These are phyloP conservation scores for Oxygymnocypris stewartii DNA, from an alignment of 2,113 vertebrate genomes.

Conservation along the genomic window DNA sequence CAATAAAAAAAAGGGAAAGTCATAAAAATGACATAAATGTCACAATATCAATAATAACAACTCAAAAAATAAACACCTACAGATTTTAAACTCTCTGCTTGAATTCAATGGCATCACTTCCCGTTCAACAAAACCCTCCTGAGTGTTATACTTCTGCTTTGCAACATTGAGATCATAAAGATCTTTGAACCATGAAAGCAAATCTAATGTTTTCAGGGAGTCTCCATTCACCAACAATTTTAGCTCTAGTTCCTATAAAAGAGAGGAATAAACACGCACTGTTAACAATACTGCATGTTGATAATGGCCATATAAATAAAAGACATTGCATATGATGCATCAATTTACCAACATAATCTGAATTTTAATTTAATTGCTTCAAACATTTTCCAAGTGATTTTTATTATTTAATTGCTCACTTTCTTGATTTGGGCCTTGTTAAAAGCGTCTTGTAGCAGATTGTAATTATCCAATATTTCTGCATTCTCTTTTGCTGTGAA, in stretches of 20 bases:
- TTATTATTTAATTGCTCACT: slow-evolving; percentile 51
- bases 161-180: slow-evolving; percentile 83
- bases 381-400: neutral
- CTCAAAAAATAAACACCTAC: slow-evolving; percentile 3
- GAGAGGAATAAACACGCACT: neutral
- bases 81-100: neutral
- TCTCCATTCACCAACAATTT: slow-evolving; percentile 81
- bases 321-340: too few relatives aligned
- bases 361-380: neutral
- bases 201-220: slow-evolving; percentile 77
- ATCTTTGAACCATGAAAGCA: slow-evolving; percentile 88
- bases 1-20: neutral
- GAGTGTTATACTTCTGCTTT: slow-evolving; percentile 70
- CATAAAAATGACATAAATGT: neutral
- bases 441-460: slow-evolving; percentile 62
- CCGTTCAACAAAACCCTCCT: neutral
- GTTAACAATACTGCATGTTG: neutral
- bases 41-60: neutral
- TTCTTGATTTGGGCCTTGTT: slow-evolving; percentile 51
- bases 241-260: slow-evolving; percentile 69
- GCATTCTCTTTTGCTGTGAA: slow-evolving; percentile 46
- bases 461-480: slow-evolving; percentile 62
- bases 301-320: neutral
- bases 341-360: neutral
- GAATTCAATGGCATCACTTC: neutral